Evolutionary conservation across 2,113 vertebrate species (phyloP), one percentile per base, ranked within the genome.

Genomic region (Regulus satrapa): DNA sequence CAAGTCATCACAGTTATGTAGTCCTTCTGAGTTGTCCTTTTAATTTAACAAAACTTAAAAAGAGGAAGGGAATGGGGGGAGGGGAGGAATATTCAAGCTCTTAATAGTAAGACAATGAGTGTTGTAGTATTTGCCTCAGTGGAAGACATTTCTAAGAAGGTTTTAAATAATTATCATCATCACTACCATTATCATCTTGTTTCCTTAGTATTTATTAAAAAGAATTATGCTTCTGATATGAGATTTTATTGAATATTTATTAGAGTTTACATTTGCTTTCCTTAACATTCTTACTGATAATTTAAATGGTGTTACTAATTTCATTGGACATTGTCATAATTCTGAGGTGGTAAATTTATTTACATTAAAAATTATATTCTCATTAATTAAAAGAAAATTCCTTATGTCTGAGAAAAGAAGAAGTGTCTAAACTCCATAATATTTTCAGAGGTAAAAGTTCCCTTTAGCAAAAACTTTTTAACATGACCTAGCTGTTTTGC

Each of bases 11-110:
- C 6, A n/a, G 17, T 61, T 63, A 54, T 2, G 12, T 3, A 49
- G 32, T 71, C 15, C 24, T 77, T 62, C 31, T 25, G 29, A 75
- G 29, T 8, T 52, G 5, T 46, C 49, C 38, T 62, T 83, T 61
- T 52, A 84, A 34, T 34, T 58, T 63, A 54, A 5, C 2, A 75
- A 63, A 85, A 74, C 10, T 38, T 63, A 19, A 56, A 38, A 61
- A 29, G 18, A 28, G 18, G 8, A 14, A 51, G 6, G 5, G 9
- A n/a, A n/a, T n/a, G n/a, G n/a, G 41, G 41, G 41, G 1, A 3
- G 28, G 8, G 11, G 5, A 11, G 10, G 6, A 5, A 28, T 1
- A 0, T 55, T 84, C 40, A 61, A 62, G 3, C 6, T 66, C 11
- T 31, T 51, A 48, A 26, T 48, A 54, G 19, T 88, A 66, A 68